Percentiles rank a stretch among this genome's conserved stretches.
phyloP scores from a whole-genome alignment of 2,113 vertebrate species.

The Hyla sarda region DNA sequence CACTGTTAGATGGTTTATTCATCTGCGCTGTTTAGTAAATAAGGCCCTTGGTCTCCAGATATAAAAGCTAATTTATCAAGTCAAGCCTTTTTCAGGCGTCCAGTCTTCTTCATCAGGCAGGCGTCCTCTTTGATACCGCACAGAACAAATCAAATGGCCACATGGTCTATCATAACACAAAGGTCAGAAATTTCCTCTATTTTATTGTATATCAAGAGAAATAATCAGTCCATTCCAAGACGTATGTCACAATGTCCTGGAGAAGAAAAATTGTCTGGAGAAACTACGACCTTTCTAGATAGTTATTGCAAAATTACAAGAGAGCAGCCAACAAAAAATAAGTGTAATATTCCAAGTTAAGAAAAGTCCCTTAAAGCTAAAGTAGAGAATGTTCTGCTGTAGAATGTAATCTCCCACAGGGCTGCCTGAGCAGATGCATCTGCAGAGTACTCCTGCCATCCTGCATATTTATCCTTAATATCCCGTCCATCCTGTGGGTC shows the following conservation, averaged over 20 bases:
- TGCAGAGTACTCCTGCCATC: too few species aligned
- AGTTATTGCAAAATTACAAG: constrained; percentile 45
- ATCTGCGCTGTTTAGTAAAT: constrained; percentile 51
- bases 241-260: constrained; percentile 29
- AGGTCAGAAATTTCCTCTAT: constrained; percentile 52
- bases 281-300: constrained; percentile 48
- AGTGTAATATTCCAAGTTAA: not conserved
- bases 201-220: constrained; percentile 53
- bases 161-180: constrained; percentile 46
- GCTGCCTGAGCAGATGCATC: too few species aligned
- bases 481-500: too few species aligned
- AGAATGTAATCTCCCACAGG: too few species aligned
- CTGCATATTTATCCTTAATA: too few species aligned
- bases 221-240: constrained; percentile 40
- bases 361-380: not conserved
- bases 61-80: constrained; percentile 47
- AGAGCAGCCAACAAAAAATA: not conserved
- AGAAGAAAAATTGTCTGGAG: constrained; percentile 47
- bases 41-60: constrained; percentile 28
- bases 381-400: not conserved
- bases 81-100: constrained; percentile 7
- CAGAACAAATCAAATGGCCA: constrained; percentile 52
- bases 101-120: constrained; percentile 47
- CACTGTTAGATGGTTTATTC: not conserved
- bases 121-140: constrained; percentile 43